Evolutionary conservation across 2,113 vertebrate genomes (phyloP), one percentile per base, ranked within the genome.

Genomic region (Archocentrus centrarchus): DNA sequence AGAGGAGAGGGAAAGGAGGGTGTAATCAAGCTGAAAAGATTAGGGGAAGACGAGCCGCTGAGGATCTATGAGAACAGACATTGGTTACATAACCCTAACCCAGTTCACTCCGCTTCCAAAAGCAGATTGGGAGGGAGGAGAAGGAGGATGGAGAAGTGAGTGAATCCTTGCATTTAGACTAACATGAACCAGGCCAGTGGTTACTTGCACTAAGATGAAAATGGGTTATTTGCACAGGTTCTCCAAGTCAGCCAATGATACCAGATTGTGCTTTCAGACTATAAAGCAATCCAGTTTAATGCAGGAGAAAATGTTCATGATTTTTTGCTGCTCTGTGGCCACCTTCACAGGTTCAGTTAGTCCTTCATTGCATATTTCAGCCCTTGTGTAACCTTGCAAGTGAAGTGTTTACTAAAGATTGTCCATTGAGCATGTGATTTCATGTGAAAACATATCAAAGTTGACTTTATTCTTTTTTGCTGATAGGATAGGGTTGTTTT

Each of bases 11-110:
- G 89, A 8, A 87, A 78, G 90, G 85, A 85, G 85, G 88, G 92
- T 83, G 89, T 89, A 93, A 95, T 95, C 91, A 94, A 95, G 94
- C 95, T 92, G 94, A 95, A 95, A 88, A 93, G 93, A 95, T 95
- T 95, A 95, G 89, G 88, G 87, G 90, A 95, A 93, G 95, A 94
- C 66, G 92, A 94, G 91, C 89, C 89, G 83, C 91, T 82, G 91
- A 93, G 88, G 88, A 92, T 93, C 89, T 93, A 91, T 94, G 89
- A 86, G 93, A 91, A 85, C 85, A 93, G 95, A 94, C 92, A 94
- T 37, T 59, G 77, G 92, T 96, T 96, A 95, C 86, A 76, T 96
- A 95, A 96, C 81, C 35, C 84, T 80, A 93, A 91, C 91, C 93
- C 87, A 92, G 89, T 93, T 95, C 83, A 77, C 59, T 84, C 80